These are phyloP conservation scores for Maccullochella peelii DNA, from an alignment of 2,113 vertebrate species.

Conservation along the genomic window DNA sequence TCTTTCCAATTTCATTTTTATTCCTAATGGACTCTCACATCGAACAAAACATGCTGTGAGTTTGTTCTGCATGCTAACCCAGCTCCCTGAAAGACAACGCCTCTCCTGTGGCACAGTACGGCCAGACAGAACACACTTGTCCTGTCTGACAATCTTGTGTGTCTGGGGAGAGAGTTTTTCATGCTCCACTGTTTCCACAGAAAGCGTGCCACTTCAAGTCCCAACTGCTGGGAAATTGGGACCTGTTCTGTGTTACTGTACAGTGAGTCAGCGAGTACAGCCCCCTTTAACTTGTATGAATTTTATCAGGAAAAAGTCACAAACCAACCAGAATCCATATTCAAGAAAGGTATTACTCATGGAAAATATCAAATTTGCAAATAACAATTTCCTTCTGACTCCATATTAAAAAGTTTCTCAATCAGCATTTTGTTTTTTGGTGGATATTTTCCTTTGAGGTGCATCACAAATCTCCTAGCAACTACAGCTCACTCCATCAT, in stretches of 20 bases:
- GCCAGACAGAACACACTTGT: constrained; percentile 67
- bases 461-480: constrained; percentile 14
- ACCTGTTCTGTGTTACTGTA: constrained; percentile 35
- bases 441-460: constrained; percentile 16
- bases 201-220: constrained; percentile 61
- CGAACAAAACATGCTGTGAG: constrained; percentile 34
- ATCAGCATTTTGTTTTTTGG: not conserved
- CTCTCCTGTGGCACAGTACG: constrained; percentile 64
- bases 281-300: constrained; percentile 28
- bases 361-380: not conserved
- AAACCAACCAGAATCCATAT: not conserved
- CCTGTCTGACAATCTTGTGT: constrained; percentile 53
- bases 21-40: not conserved
- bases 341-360: not conserved
- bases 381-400: not conserved
- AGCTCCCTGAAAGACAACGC: constrained; percentile 55
- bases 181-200: constrained; percentile 70
- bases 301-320: not conserved
- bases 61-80: constrained; percentile 63
- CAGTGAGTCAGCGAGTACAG: constrained; percentile 21
- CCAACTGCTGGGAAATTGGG: constrained; percentile 55
- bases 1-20: not conserved
- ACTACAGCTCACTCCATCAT: not conserved
- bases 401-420: not conserved
- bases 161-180: constrained; percentile 72